These are phyloP conservation scores for Cydia strobilella DNA, from an alignment of 1,140 invertebrate genomes.

Conservation along the genomic window DNA sequence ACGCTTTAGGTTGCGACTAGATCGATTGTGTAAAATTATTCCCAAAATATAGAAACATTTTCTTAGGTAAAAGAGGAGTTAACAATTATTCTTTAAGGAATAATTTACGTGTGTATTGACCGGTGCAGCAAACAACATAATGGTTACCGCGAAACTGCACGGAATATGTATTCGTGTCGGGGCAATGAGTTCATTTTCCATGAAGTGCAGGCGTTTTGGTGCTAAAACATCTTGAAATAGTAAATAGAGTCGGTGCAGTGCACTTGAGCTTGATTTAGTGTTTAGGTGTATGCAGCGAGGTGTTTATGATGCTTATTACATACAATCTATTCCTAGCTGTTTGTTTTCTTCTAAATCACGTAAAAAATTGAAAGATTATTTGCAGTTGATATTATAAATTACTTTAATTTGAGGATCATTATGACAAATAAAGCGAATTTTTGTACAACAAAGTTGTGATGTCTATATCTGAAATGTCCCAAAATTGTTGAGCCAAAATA, in stretches of 20 bases:
- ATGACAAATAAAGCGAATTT: no score
- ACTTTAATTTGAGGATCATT: no score
- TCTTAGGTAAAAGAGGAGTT: neutral
- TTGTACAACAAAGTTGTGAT: no score
- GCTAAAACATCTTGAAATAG: conserved; percentile 9
- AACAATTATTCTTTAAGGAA: neutral
- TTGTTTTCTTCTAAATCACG: no score
- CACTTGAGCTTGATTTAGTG: conserved; percentile 8
- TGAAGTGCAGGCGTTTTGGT: conserved; percentile 1
- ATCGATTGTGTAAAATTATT: neutral
- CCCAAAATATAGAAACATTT: neutral
- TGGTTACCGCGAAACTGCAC: neutral
- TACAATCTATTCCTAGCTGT: neutral
- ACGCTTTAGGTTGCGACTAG: neutral
- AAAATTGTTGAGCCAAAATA: no score
- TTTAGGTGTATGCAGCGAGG: conserved; percentile 12
- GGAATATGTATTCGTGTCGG: neutral
- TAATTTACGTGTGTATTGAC: neutral
- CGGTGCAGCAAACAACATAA: neutral
- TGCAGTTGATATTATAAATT: no score
- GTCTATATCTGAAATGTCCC: no score
- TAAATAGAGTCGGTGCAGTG: neutral
- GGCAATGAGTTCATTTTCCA: conserved; percentile 8
- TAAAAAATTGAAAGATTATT: no score
- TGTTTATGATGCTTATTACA: neutral